Evolutionary conservation across 1,140 invertebrate species (phyloP).

Genomic region (Holcopasites calliopsidis): DNA sequence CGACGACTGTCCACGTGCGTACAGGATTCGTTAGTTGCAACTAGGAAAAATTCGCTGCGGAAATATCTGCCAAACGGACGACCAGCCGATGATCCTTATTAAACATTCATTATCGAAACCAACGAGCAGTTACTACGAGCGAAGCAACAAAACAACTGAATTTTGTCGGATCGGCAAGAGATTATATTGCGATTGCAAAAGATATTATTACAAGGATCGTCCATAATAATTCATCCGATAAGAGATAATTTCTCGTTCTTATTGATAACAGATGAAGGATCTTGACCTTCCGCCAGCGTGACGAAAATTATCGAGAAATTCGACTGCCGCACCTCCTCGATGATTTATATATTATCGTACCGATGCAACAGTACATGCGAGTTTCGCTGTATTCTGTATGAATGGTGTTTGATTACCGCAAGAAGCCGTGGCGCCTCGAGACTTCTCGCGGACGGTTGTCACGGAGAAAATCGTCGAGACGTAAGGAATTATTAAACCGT

Average conservation of each 20-base stretch:
- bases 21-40: conserved; percentile 31
- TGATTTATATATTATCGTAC: neutral
- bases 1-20: too few species aligned
- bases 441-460: neutral
- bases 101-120: too few species aligned
- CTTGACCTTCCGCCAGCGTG: too few species aligned
- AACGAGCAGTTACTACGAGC: too few species aligned
- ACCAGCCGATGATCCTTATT: conserved; percentile 14
- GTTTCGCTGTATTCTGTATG: neutral
- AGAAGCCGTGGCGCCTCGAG: neutral
- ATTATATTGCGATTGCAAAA: too few species aligned
- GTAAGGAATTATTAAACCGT: too few species aligned
- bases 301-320: neutral
- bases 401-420: neutral
- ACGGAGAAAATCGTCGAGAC: neutral
- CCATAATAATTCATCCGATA: too few species aligned
- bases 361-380: neutral
- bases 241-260: too few species aligned
- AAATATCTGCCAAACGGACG: conserved; percentile 21
- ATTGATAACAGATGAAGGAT: too few species aligned
- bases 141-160: too few species aligned
- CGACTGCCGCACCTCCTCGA: neutral
- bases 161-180: too few species aligned
- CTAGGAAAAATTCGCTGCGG: conserved; percentile 2
- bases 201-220: too few species aligned